phyloP scores from a whole-genome alignment of 2,113 vertebrate genomes.

The Cygnus buccinator region DNA sequence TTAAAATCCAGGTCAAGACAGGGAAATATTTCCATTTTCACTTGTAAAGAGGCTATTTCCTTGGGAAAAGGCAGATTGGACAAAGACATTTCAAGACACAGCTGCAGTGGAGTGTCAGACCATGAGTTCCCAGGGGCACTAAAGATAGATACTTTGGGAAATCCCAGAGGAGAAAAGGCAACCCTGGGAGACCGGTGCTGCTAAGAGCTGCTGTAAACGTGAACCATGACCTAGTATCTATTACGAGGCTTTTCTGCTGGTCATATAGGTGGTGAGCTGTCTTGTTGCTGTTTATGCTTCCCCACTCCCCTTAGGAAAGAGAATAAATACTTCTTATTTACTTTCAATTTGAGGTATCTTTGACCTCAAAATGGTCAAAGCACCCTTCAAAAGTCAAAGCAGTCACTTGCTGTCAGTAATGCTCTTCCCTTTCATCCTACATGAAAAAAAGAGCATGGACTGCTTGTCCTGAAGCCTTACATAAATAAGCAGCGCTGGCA shows the following conservation, averaged over 20 bases:
- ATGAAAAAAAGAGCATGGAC: neutral
- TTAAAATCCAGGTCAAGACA: neutral
- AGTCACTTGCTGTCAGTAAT: neutral
- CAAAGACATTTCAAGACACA: neutral
- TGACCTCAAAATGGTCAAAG: neutral
- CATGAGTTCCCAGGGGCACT: neutral
- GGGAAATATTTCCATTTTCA: neutral
- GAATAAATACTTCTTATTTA: neutral
- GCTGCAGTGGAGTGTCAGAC: neutral
- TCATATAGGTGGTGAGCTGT: neutral
- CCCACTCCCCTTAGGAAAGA: neutral
- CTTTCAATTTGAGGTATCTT: neutral
- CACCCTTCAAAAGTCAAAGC: neutral
- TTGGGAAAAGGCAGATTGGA: neutral
- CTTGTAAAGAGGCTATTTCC: neutral
- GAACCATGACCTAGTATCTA: neutral
- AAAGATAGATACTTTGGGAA: neutral
- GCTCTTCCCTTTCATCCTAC: neutral
- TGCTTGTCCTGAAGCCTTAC: neutral
- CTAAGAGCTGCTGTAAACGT: neutral
- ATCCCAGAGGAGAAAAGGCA: neutral
- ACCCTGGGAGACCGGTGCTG: neutral
- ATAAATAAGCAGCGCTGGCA: neutral
- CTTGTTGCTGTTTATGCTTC: neutral
- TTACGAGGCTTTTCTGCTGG: neutral